Percentiles rank a stretch among this genome's conserved stretches.
These are phyloP conservation scores for Nothoprocta pentlandii DNA, from an alignment of 2,113 vertebrate species.

Conservation along the genomic window DNA sequence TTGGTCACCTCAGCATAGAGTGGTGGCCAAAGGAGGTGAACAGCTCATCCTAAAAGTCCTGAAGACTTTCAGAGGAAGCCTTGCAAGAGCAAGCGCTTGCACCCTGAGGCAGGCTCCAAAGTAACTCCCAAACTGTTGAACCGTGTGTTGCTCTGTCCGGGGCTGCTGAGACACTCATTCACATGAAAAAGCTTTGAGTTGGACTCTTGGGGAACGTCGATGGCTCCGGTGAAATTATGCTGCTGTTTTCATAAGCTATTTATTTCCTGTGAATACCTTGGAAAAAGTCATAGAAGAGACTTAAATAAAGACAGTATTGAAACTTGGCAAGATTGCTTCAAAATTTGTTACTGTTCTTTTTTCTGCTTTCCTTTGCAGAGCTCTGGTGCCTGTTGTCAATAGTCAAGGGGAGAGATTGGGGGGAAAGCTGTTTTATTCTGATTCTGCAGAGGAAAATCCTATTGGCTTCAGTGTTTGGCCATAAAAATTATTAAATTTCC, in stretches of 20 bases:
- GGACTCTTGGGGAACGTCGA: constrained; percentile 25
- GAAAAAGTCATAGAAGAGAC: constrained; percentile 60
- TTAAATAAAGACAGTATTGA: constrained; percentile 51
- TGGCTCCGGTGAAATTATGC: constrained; percentile 40
- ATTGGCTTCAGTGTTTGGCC: constrained; percentile 26
- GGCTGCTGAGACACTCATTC: not conserved
- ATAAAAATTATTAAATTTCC: constrained; percentile 37
- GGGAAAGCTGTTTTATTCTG: constrained; percentile 12
- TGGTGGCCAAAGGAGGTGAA: not conserved
- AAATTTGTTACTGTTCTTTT: constrained; percentile 13
- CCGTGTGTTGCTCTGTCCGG: not conserved
- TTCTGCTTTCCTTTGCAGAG: constrained; percentile 28
- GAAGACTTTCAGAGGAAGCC: not conserved
- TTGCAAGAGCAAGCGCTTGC: not conserved
- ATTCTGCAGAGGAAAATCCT: constrained; percentile 34
- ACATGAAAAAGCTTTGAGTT: constrained; percentile 15
- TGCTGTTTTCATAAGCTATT: constrained; percentile 63
- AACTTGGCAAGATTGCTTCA: constrained; percentile 47
- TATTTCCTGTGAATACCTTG: constrained; percentile 63
- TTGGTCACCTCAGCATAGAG: not conserved
- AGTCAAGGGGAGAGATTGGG: not conserved
- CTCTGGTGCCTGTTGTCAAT: constrained; percentile 36
- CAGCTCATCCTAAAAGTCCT: not conserved
- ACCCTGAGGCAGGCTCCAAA: not conserved
- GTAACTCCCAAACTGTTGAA: not conserved